Percentiles rank a stretch among this genome's conserved stretches.
Evolutionary conservation across 2,888 invertebrate species (phyloP).

Genomic region (Pachydiplax longipennis): DNA sequence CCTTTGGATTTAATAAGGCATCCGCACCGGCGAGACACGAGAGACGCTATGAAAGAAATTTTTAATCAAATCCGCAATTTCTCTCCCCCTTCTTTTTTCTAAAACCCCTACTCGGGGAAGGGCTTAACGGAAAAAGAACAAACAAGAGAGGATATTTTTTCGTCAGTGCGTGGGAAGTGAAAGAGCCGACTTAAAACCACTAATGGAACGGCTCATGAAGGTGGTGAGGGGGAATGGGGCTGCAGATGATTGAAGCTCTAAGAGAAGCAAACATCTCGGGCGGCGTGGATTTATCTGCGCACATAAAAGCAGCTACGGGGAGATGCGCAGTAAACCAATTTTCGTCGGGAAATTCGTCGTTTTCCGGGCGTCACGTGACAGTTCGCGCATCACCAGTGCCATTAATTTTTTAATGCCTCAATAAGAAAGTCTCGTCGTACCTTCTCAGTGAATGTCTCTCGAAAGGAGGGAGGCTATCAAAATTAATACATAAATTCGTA

Average conservation of each 20-base stretch:
- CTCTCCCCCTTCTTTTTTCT: too few species aligned
- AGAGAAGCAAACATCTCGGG: not conserved
- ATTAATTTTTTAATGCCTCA: too few species aligned
- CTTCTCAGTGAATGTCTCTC: not conserved
- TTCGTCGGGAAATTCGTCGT: not conserved
- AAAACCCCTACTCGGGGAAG: not conserved
- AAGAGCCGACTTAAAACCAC: not conserved
- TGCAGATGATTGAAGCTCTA: not conserved
- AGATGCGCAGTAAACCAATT: not conserved
- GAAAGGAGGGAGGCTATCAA: not conserved
- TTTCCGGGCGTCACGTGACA: too few species aligned
- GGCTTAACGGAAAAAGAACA: not conserved
- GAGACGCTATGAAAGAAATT: too few species aligned
- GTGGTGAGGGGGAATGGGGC: not conserved
- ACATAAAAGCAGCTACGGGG: not conserved
- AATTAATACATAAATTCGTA: not conserved
- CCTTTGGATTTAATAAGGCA: too few species aligned
- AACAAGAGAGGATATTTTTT: not conserved
- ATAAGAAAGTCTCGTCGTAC: not conserved
- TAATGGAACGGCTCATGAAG: not conserved
- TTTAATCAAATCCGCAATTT: too few species aligned
- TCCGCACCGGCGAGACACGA: too few species aligned
- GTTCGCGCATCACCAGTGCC: too few species aligned
- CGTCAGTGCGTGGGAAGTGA: not conserved
- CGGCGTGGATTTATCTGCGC: not conserved